Base-by-base conservation (phyloP, 2,888 invertebrate species). In the Parnassius mnemosyne region DNA sequence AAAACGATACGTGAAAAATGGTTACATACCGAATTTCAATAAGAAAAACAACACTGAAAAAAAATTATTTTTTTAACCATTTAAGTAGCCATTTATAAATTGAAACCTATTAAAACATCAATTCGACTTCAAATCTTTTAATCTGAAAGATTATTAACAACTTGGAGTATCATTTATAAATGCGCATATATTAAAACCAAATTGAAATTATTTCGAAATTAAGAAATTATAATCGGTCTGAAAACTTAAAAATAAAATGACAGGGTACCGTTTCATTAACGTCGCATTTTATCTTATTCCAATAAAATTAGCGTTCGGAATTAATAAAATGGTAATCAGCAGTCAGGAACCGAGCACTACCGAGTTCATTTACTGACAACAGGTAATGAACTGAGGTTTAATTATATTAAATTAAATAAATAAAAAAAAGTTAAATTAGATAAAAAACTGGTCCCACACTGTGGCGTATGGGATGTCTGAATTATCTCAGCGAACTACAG, bases 241-340 rank as follows among this genome's bases (percentile, higher is more conserved):
- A 60, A 25, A 43, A 20, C 41, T 59, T 9, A 44, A 20, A 60
- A 49, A 43, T 72, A 25, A 25, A 56, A 53, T 65, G 62, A 46
- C 34, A 62, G 60, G 65, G 2, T 47, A 63, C 65, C 68, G 53
- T 76, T 80, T 75, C 76, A 77, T 78, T 80, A 53, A 43, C 25
- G 9, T 50, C 50, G 13, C 47, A 49, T 57, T 57, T 61, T 46
- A 42, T 61, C 53, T 77, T 74, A 83, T 84, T 83, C 76, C 73
- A 82, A 81, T 82, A 80, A 79, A 83, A 84, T 85, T 83, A 81
- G 79, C 77, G 69, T 69, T 65, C 53, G 59, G 74, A 66, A 82
- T 84, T 85, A 85, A 86, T 85, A 84, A 85, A 84, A 86, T 86
- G 86, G 76, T 78, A 86, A 86, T 86, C 66, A 61, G 61, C 60